Base-by-base conservation (phyloP, 2,113 vertebrate genomes). In the Seriola dumerili region DNA sequence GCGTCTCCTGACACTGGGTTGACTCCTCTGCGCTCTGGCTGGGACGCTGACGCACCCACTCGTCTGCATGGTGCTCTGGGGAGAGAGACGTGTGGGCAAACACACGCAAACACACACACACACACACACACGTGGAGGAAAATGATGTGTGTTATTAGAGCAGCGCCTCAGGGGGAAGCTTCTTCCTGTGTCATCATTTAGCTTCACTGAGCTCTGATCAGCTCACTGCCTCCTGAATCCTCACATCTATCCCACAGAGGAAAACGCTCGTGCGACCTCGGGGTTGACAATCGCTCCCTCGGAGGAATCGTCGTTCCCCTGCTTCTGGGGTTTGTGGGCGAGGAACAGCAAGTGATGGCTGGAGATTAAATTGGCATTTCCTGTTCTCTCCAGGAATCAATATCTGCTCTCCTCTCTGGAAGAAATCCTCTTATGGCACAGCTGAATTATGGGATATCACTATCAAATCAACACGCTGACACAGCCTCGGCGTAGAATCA, bases 1-100 rank as follows among this genome's bases (percentile, higher is more conserved):
- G 96, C 12, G 94, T 90, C 59, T 95, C 95, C 32, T 90, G 94
- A 78, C 95, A 94, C 46, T 91, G 95, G 73, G 94, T 85, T 0
- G 95, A 50, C 46, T 94, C 95, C 69, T 96, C 95, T 0, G 85
- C 90, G 19, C 84, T 94, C 69, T 91, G 91, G 11, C 66, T 59
- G 19, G 88, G 82, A 34, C 89, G 95, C 59, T 95, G 95, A 83
- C 81, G 88, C 70, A 92, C 95, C 97, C 97, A 97, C 86, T 91
- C 85, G 8, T 94, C 90, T 44, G 92, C 84, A 14, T 68, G 89
- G 76, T 95, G 90, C 78, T 97, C 98, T 99, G 93, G 71, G 71
- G 64, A 55, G 40, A 67, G 4, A 67, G 42, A 57, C 0, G 4
- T 19, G 68, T 36, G 36, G 42, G 42, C 57, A 78, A 29, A 71